These are phyloP conservation scores for Leuciscus waleckii DNA, from an alignment of 2,797 vertebrate genomes.

Conservation along the genomic window DNA sequence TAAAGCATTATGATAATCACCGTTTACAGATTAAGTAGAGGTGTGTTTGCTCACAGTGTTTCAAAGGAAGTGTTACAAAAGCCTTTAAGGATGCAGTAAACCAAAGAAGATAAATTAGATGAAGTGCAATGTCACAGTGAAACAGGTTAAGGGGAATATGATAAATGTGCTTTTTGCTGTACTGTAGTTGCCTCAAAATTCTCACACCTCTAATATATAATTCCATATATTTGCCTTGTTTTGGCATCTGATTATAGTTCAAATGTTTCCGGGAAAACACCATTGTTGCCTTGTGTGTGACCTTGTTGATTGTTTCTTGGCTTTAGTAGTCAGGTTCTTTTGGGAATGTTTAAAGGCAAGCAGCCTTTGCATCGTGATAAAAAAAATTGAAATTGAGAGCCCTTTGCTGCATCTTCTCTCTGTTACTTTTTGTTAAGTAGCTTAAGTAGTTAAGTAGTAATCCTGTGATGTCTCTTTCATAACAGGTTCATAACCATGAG, in stretches of 20 bases:
- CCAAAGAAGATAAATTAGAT: constrained; percentile 23
- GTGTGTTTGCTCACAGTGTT: neutral
- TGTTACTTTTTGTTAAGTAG: neutral
- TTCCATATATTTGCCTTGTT: constrained; percentile 2
- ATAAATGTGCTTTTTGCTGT: constrained; percentile 33
- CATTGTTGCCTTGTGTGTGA: too few species aligned
- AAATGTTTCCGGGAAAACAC: neutral
- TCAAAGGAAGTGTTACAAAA: neutral
- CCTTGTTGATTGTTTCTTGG: neutral
- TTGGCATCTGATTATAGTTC: neutral
- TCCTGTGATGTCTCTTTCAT: constrained; percentile 6
- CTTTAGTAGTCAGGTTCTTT: neutral
- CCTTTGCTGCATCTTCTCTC: neutral
- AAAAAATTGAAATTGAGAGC: neutral
- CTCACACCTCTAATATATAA: constrained; percentile 13
- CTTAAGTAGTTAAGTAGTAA: neutral
- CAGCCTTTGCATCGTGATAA: neutral
- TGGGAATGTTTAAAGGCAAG: neutral
- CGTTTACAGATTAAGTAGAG: neutral
- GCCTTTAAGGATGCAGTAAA: constrained; percentile 9
- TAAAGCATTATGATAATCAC: neutral
- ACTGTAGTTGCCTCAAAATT: neutral
- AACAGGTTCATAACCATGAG: neutral
- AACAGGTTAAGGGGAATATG: constrained; percentile 29
- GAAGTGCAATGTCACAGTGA: constrained; percentile 3